Evolutionary conservation across 2,113 vertebrate genomes (phyloP), one percentile per base, ranked within the genome.

Genomic region (Solea senegalensis): DNA sequence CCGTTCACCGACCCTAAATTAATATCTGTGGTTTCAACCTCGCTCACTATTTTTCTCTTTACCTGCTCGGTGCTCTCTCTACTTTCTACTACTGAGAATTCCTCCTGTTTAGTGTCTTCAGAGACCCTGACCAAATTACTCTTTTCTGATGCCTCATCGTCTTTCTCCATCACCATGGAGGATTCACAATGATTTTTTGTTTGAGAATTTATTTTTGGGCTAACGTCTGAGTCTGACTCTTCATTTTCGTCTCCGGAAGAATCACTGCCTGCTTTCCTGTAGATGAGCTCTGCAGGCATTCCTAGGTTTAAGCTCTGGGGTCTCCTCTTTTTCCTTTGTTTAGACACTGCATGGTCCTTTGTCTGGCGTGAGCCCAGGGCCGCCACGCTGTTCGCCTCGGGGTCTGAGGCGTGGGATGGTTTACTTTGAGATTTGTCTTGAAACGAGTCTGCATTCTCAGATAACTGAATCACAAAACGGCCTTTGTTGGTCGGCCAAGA

Each of bases 221-320:
- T 86, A 44, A 63, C 71, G 54, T 88, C 90, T 1, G 78, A 78
- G 68, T 91, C 89, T 0, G 90, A 93, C 49, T 63, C 88, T 21
- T 90, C 81, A 1, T 86, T 82, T 59, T 93, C 91, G 5, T 91
- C 87, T 44, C 59, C 84, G 2, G 80, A 82, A 4, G 92, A 92
- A 64, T 86, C 69, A 0, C 87, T 87, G 11, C 64, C 80, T 66
- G 82, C 89, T 73, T 82, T 87, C 34, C 82, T 78, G 44, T 90
- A 87, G 49, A 89, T 76, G 49, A 92, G 89, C 50, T 93, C 93
- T 2, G 70, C 61, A 3, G 90, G 81, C 75, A 81, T 89, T 53
- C 89, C 92, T 54, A 94, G 69, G 76, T 94, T 93, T 69, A 94
- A 64, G 82, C 93, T 94, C 71, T 90, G 91, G 39, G 92, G 93